Base-by-base conservation (phyloP, 2,797 vertebrate species). In the Acipenser transmontanus region DNA sequence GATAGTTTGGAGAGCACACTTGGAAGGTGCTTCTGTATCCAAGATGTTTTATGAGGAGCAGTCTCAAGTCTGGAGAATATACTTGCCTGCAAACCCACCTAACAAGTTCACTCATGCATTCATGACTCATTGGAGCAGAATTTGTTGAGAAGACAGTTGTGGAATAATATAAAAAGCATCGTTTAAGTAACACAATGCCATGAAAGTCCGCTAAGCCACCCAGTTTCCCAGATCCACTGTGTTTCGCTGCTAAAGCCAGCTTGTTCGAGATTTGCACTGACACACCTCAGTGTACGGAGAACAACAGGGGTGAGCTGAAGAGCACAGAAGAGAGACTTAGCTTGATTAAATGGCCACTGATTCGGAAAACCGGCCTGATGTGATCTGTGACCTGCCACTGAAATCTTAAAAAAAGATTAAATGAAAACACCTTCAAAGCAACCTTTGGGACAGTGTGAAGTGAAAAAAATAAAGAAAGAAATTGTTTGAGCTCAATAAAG, bases 261-360 rank as follows among this genome's bases (percentile, higher is more conserved):
- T 34, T 34, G 34, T 34, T 70, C 34, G 73, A 85, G 71, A 73
- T 79, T 74, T 82, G 71, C 78, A 79, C 81, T 78, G 84, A 90
- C 76, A 89, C 91, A 91, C 89, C 91, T 83, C 84, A 88, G 86
- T 85, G 83, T 81, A 74, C 70, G 74, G 72, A 75, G 78, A 91
- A 92, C 91, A 90, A 91, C 91, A 87, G 89, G 80, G 81, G 76
- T 81, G 71, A 83, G 81, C 87, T 87, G 82, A 74, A 80, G 72
- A 67, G 78, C 72, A 14, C 69, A 70, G 74, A 80, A 82, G 89
- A 89, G 90, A 93, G 91, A 34, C 91, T 91, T 82, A 80, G 89
- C 89, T 94, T 94, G 92, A 94, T 93, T 93, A 94, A 93, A 93
- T 87, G 91, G 91, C 90, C 88, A 92, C 84, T 92, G 89, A 91